Base-by-base conservation (phyloP, 2,888 invertebrate species). In the Orthosia gracilis region DNA sequence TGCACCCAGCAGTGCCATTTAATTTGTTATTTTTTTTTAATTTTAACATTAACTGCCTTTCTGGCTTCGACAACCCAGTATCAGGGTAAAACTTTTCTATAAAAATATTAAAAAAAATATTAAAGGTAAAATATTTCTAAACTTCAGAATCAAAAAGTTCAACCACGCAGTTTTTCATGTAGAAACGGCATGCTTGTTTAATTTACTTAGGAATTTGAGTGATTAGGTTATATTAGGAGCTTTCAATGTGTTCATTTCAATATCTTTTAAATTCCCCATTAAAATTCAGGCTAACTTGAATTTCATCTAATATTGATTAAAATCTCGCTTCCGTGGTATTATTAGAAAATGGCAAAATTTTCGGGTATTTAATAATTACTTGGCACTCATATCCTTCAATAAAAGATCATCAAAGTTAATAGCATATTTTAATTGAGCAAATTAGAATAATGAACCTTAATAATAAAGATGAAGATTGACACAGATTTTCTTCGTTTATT, bases 381-480 rank as follows among this genome's bases (percentile, higher is more conserved):
- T 21, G 40, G 50, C 21, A 61, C 49, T 62, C 12, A 23, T 0
- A 52, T 47, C 26, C 21, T 70, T 71, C 5, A 13, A 1, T 40
- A 12, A 26, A 63, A 54, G 17, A 45, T 21, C n/a, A 12, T 1
- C 15, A 9, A 67, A 57, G 26, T 47, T 57, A 78, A 57, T 78
- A 21, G 18, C 11, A n/a, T 62, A 69, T 70, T 76, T 31, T n/a
- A 58, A 78, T 78, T 69, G 15, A 45, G n/a, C 13, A 0, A 55
- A 79, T 76, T 79, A 70, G 12, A 58, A 71, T 71, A 61, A 66
- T 76, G 7, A 61, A 49, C n/a, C 5, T 58, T 17, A 5, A 26
- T 17, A 9, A 26, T 59, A 69, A 55, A 69, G 18, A 2, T 26
- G 11, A n/a, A 58, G 17, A 67, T 49, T 45, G 18, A n/a, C 49